Evolutionary conservation across 2,888 invertebrate genomes (phyloP).

Genomic region (Belgica antarctica): DNA sequence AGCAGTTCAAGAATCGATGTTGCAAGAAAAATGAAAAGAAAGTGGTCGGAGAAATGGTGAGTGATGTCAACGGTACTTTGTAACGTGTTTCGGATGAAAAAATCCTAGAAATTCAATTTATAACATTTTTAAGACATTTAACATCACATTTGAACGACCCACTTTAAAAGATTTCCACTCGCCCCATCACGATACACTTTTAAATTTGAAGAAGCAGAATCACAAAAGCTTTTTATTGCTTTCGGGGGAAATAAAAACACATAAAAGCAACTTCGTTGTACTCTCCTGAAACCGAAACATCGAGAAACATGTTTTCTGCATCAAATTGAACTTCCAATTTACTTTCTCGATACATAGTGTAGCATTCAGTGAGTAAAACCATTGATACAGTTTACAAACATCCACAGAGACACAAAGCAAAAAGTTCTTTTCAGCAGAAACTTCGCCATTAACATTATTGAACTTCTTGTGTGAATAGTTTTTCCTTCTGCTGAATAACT

Average conservation of each 20-base stretch:
- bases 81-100: too few species aligned
- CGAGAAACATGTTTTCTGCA: conserved; percentile 6
- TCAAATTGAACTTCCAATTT: conserved; percentile 30
- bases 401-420: conserved; percentile 6
- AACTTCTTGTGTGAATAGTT: conserved; percentile 19
- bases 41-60: too few species aligned
- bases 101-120: too few species aligned
- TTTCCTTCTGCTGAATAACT: background rate
- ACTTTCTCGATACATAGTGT: conserved; percentile 11
- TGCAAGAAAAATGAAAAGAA: too few species aligned
- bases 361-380: conserved; percentile 7
- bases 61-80: too few species aligned
- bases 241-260: background rate
- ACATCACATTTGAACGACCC: background rate
- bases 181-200: background rate
- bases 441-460: conserved; percentile 26
- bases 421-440: background rate
- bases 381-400: conserved; percentile 25
- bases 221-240: conserved; percentile 40
- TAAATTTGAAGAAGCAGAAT: background rate
- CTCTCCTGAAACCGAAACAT: background rate
- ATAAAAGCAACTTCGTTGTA: background rate
- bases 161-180: background rate
- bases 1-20: too few species aligned
- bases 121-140: too few species aligned